Percentiles rank a stretch among this genome's conserved stretches.
phyloP scores from a whole-genome alignment of 2,797 vertebrate genomes.

The Eulemur albifrons region DNA sequence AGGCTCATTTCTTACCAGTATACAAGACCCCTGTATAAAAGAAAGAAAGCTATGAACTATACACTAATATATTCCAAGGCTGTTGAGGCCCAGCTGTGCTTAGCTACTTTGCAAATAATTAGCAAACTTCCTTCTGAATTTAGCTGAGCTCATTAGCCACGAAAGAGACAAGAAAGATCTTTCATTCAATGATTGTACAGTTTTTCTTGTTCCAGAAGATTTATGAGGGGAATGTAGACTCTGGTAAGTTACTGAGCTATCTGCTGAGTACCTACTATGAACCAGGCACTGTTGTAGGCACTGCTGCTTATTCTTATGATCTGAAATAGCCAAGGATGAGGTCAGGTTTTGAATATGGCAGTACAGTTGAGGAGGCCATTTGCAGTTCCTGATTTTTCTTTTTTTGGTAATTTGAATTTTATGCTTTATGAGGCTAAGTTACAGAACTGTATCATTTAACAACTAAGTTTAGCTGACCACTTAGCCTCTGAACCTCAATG shows the following conservation, averaged over 20 bases:
- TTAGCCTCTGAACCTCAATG: conserved; percentile 28
- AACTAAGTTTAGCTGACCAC: not conserved
- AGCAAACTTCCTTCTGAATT: conserved; percentile 40
- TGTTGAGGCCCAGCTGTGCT: not conserved
- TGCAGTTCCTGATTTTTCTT: not conserved
- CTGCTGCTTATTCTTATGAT: not conserved
- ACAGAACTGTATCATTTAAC: conserved; percentile 37
- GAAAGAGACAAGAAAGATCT: conserved; percentile 14
- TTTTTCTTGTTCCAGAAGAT: conserved; percentile 21
- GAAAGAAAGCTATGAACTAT: conserved; percentile 11
- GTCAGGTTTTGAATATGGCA: conserved; percentile 34
- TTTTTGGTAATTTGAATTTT: conserved; percentile 35
- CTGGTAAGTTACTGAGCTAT: not conserved
- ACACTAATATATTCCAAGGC: not conserved
- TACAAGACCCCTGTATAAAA: conserved; percentile 12
- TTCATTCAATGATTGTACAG: not conserved
- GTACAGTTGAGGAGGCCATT: not conserved
- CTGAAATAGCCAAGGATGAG: not conserved
- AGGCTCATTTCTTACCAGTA: conserved; percentile 19
- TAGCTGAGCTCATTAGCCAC: not conserved
- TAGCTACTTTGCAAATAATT: conserved; percentile 29
- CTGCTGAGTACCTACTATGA: not conserved
- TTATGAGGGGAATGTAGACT: not conserved
- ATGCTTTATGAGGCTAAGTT: conserved; percentile 11
- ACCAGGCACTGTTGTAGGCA: not conserved